Conservation (phyloP, 2,888 invertebrate species). For the Oligia latruncula region DNA sequence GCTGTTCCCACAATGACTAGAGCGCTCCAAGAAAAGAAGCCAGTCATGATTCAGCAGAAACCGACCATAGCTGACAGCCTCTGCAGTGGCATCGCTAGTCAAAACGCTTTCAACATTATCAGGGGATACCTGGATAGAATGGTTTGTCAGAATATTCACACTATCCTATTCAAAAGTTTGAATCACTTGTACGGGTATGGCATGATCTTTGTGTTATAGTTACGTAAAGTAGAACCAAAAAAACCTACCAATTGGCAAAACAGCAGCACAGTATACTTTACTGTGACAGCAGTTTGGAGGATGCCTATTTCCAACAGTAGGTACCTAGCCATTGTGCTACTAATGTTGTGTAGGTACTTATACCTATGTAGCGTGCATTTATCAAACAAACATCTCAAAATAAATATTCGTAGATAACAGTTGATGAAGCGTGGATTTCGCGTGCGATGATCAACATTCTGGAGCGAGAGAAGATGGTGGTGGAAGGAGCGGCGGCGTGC, state of each 20-base stretch:
- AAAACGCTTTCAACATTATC: slow-evolving; percentile 94
- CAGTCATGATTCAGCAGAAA: slow-evolving; percentile 90
- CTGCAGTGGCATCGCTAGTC: slow-evolving; percentile 93
- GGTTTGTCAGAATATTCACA: slow-evolving; percentile 74
- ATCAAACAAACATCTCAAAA: background rate
- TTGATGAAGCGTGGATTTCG: slow-evolving; percentile 94
- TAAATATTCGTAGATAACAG: slow-evolving; percentile 87
- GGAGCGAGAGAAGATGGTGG: slow-evolving; percentile 94
- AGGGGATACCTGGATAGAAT: slow-evolving; percentile 93
- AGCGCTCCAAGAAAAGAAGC: slow-evolving; percentile 92
- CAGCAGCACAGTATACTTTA: no score
- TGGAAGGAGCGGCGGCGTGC: slow-evolving; percentile 96
- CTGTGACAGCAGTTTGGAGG: background rate
- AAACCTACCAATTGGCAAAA: background rate
- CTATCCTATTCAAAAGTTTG: background rate
- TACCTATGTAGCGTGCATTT: background rate
- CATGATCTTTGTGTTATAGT: background rate
- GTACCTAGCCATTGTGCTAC: background rate
- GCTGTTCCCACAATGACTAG: slow-evolving; percentile 94
- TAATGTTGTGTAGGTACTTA: background rate
- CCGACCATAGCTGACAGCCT: slow-evolving; percentile 95
- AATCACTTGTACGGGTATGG: no score
- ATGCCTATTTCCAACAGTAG: background rate
- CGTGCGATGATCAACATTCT: slow-evolving; percentile 93
- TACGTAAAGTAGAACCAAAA: background rate